A percentile compares a stretch with the other conserved stretches of the same genome.
phyloP scores from a whole-genome alignment of 2,797 vertebrate species.

The Myotis daubentonii region DNA sequence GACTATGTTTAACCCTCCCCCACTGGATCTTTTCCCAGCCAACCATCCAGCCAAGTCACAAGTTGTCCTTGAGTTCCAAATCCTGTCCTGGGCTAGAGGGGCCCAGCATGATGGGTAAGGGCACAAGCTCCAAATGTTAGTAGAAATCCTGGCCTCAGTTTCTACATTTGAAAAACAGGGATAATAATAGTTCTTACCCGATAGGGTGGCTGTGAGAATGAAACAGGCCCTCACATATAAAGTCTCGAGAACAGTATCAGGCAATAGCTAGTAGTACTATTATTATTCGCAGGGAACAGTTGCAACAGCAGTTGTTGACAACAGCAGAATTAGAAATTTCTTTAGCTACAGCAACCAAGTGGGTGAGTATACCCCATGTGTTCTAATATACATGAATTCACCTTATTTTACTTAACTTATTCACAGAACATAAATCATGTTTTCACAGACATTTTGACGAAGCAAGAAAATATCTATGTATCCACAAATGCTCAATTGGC shows the following conservation, averaged over 20 bases:
- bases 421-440: not conserved
- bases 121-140: not conserved
- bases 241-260: not conserved
- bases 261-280: rapidly evolving
- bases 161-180: not conserved
- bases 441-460: not conserved
- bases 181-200: not conserved
- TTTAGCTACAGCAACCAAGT: not conserved
- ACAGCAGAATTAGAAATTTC: not conserved
- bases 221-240: not conserved
- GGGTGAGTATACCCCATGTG: not conserved
- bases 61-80: not conserved
- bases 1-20: not conserved
- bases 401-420: not conserved
- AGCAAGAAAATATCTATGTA: not conserved
- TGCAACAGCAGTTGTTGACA: not conserved
- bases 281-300: not conserved
- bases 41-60: not conserved
- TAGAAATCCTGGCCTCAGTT: not conserved
- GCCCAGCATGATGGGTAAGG: not conserved
- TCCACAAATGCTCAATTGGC: not conserved
- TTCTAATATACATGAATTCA: not conserved
- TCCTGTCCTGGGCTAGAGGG: not conserved
- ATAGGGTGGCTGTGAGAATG: not conserved
- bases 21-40: not conserved